phyloP scores from a whole-genome alignment of 2,888 invertebrate genomes.

The Ametastegia equiseti region DNA sequence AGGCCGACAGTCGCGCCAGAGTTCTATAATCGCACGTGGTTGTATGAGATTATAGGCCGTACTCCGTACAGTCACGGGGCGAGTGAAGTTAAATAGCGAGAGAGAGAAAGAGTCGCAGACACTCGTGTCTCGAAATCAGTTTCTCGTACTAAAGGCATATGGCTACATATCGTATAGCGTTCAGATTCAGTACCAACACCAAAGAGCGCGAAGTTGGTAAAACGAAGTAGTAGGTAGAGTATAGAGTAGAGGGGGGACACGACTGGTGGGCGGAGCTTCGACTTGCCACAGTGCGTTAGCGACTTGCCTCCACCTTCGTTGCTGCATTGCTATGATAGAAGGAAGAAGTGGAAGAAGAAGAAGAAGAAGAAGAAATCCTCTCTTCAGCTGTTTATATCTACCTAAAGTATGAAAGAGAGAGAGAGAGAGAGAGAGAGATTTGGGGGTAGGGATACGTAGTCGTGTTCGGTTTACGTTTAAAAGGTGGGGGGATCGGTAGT shows the following conservation, averaged over 20 bases:
- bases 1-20: too few species aligned
- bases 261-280: constrained; percentile 19
- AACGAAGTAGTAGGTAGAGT: not conserved
- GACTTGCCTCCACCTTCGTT: constrained; percentile 10
- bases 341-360: too few species aligned
- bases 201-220: too few species aligned
- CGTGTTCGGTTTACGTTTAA: too few species aligned
- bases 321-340: not conserved
- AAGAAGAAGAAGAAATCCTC: too few species aligned
- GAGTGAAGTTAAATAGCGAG: constrained; percentile 13
- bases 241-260: constrained; percentile 50
- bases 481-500: constrained; percentile 20
- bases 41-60: not conserved
- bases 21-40: too few species aligned
- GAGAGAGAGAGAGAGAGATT: too few species aligned
- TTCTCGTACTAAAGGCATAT: not conserved
- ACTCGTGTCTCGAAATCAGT: too few species aligned
- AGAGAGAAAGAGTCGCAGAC: constrained; percentile 16
- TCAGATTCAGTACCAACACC: too few species aligned
- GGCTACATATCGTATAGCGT: too few species aligned
- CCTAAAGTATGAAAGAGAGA: too few species aligned
- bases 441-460: constrained; percentile 9
- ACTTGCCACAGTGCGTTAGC: constrained; percentile 26
- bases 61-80: constrained; percentile 67
- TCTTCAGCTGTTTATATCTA: constrained; percentile 8